phyloP scores from a whole-genome alignment of 2,797 vertebrate genomes.

The Pelobates cultripes region DNA sequence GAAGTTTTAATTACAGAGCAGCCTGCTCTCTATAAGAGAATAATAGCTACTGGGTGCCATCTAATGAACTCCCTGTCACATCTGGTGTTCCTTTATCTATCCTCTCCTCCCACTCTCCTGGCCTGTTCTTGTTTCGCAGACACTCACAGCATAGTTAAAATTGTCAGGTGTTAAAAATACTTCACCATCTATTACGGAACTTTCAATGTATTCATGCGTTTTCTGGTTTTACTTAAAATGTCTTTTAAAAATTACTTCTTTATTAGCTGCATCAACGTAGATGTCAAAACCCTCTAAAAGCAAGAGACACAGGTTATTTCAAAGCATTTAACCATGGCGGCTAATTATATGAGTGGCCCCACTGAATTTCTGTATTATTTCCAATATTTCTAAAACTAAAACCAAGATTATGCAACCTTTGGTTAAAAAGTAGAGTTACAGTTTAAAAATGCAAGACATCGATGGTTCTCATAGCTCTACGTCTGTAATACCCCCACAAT shows the following conservation, averaged over 20 bases:
- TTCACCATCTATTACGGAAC: slow-evolving; percentile 8
- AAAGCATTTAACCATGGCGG: no score
- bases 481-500: no score
- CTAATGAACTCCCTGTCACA: slow-evolving; percentile 50
- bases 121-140: slow-evolving; percentile 3
- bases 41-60: slow-evolving; percentile 44
- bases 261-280: not conserved
- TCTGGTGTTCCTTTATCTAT: slow-evolving; percentile 36
- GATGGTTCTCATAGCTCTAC: no score
- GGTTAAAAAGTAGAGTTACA: no score
- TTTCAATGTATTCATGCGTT: not conserved
- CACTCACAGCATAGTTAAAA: slow-evolving; percentile 27
- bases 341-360: no score
- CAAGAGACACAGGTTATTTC: no score
- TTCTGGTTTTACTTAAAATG: slow-evolving; percentile 2
- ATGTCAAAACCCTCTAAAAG: not conserved
- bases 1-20: slow-evolving; percentile 50
- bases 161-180: slow-evolving; percentile 47
- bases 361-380: no score
- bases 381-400: no score
- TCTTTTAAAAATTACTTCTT: slow-evolving; percentile 16
- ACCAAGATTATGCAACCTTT: no score
- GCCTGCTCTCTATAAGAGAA: slow-evolving; percentile 47
- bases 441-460: no score
- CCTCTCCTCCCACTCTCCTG: slow-evolving; percentile 20